phyloP scores from a whole-genome alignment of 2,888 invertebrate species.

The Drosophila pseudotakahashii region DNA sequence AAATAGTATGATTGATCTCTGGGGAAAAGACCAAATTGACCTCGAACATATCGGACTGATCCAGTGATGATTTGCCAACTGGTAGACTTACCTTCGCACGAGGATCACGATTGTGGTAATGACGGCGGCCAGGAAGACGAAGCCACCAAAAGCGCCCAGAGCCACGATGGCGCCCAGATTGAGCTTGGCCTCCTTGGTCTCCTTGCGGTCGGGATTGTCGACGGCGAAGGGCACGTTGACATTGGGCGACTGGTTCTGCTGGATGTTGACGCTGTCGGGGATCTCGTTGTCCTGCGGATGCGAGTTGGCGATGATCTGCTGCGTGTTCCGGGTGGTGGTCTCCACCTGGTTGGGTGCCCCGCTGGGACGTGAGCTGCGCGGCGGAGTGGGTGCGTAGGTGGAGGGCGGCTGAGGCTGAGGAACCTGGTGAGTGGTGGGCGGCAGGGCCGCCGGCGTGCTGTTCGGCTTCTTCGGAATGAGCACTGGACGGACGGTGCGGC shows the following conservation, averaged over 20 bases:
- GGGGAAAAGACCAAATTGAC: conserved; percentile 22
- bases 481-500: conserved; percentile 79
- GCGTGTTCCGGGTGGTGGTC: conserved; percentile 82
- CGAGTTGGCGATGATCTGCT: conserved; percentile 86
- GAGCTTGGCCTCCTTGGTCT: conserved; percentile 87
- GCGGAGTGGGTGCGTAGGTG: conserved; percentile 60
- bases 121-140: conserved; percentile 94
- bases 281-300: conserved; percentile 94
- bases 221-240: conserved; percentile 89
- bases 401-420: conserved; percentile 74
- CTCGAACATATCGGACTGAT: background rate
- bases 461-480: conserved; percentile 79
- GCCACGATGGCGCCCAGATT: conserved; percentile 95
- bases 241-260: conserved; percentile 88
- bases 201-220: conserved; percentile 86
- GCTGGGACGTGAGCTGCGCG: conserved; percentile 58
- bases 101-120: conserved; percentile 95
- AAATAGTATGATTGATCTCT: background rate
- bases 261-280: conserved; percentile 85
- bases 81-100: conserved; percentile 92
- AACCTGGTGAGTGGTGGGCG: conserved; percentile 48
- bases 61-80: no score
- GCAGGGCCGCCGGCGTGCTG: conserved; percentile 83
- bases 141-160: conserved; percentile 94
- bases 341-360: conserved; percentile 52